phyloP scores from a whole-genome alignment of 2,888 invertebrate species.

The Watsonalla cultraria region DNA sequence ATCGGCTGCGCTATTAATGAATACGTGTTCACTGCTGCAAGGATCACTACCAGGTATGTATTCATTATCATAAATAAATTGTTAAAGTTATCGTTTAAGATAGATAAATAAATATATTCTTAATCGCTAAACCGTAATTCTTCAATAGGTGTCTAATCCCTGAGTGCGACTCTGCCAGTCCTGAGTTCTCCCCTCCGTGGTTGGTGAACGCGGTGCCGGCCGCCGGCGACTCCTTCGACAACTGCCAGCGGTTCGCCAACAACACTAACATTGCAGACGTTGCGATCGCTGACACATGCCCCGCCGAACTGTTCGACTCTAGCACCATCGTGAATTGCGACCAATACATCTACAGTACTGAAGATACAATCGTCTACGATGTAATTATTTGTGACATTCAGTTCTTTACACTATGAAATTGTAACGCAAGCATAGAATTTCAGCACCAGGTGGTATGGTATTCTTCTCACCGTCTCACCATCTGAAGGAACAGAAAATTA shows the following conservation, averaged over 20 bases:
- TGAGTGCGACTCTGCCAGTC: conserved; percentile 32
- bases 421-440: neutral
- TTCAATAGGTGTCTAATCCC: conserved; percentile 20
- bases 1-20: conserved; percentile 25
- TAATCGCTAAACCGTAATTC: too few species aligned
- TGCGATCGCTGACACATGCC: conserved; percentile 14
- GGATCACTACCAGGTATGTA: conserved; percentile 32
- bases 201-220: conserved; percentile 53
- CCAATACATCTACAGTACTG: conserved; percentile 30
- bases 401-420: neutral
- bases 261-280: neutral
- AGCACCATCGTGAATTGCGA: conserved; percentile 19
- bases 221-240: conserved; percentile 42
- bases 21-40: conserved; percentile 36
- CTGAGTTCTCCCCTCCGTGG: conserved; percentile 57
- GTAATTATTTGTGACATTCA: conserved; percentile 20
- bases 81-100: too few species aligned
- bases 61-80: too few species aligned
- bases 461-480: too few species aligned
- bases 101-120: too few species aligned
- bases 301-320: conserved; percentile 24
- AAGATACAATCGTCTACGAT: conserved; percentile 33
- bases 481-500: too few species aligned
- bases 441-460: too few species aligned
- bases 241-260: conserved; percentile 62